These are phyloP conservation scores for Diploptera punctata DNA, from an alignment of 2,888 invertebrate species.

Conservation along the genomic window DNA sequence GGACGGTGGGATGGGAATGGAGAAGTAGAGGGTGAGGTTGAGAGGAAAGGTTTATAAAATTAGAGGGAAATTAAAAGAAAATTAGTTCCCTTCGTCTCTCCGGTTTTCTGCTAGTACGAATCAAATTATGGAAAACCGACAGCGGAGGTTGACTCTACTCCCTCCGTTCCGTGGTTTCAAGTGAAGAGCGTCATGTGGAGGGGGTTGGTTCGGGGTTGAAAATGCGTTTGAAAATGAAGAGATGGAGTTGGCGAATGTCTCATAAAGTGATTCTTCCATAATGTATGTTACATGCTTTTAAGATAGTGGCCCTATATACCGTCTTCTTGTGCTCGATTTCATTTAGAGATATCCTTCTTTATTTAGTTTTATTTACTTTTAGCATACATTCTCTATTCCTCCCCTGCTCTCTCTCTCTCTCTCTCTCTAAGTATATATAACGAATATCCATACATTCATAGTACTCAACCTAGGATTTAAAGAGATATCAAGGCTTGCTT, in stretches of 20 bases:
- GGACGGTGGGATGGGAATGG: conserved; percentile 19
- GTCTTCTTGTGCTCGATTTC: too few relatives aligned
- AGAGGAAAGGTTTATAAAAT: conserved; percentile 38
- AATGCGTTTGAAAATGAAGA: not conserved
- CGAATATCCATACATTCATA: too few relatives aligned
- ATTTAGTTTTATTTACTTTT: too few relatives aligned
- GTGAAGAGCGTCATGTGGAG: not conserved
- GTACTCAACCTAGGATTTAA: too few relatives aligned
- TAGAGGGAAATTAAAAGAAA: conserved; percentile 40
- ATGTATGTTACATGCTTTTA: too few relatives aligned
- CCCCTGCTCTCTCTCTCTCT: too few relatives aligned
- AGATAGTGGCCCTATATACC: too few relatives aligned
- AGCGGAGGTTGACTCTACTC: conserved; percentile 26
- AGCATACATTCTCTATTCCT: too few relatives aligned
- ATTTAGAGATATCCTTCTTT: too few relatives aligned
- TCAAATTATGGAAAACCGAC: conserved; percentile 38
- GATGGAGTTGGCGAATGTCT: not conserved
- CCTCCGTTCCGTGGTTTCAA: not conserved
- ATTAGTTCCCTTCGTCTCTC: conserved; percentile 36
- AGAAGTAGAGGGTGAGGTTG: conserved; percentile 6
- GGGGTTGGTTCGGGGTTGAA: conserved; percentile 3
- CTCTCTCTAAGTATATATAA: too few relatives aligned
- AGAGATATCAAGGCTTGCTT: too few relatives aligned
- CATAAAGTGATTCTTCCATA: conserved; percentile 7
- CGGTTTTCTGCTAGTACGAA: conserved; percentile 29